These are phyloP conservation scores for Regulus satrapa DNA, from an alignment of 2,113 vertebrate species.

Conservation along the genomic window DNA sequence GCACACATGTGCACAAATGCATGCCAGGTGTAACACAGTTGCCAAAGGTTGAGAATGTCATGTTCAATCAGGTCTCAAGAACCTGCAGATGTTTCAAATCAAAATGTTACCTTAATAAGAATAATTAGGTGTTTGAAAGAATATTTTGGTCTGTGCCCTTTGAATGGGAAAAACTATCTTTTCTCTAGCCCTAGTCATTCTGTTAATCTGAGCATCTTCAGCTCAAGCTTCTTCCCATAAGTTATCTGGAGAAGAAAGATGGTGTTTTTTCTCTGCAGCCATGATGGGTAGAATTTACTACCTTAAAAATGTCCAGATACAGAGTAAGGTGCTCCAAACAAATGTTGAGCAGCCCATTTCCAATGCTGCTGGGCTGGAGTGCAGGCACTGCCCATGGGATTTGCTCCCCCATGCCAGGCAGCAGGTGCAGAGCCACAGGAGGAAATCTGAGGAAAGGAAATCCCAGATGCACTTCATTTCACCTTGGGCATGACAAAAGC, in stretches of 20 bases:
- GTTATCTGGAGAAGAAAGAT: not conserved
- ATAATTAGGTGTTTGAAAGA: constrained; percentile 66
- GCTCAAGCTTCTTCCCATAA: not conserved
- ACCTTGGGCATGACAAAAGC: not conserved
- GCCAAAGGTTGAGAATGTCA: constrained; percentile 63
- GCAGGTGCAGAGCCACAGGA: not conserved
- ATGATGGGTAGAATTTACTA: not conserved
- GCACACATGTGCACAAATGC: not conserved
- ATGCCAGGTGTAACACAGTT: constrained; percentile 63
- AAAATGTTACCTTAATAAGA: constrained; percentile 69
- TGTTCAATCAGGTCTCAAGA: constrained; percentile 68
- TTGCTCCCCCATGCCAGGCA: not conserved
- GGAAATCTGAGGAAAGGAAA: not conserved
- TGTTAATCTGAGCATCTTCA: not conserved
- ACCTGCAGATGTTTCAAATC: constrained; percentile 76
- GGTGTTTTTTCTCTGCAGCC: not conserved
- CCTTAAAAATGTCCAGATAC: not conserved
- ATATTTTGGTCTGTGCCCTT: constrained; percentile 42
- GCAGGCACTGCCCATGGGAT: accelerated
- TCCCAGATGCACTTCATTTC: not conserved
- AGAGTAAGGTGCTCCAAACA: not conserved
- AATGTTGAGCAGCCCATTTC: not conserved
- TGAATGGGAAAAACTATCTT: constrained; percentile 39
- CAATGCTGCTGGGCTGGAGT: not conserved
- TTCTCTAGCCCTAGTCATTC: not conserved